Evolutionary conservation across 2,113 vertebrate genomes (phyloP), one percentile per base, ranked within the genome.

Genomic region (Nycticebus coucang): DNA sequence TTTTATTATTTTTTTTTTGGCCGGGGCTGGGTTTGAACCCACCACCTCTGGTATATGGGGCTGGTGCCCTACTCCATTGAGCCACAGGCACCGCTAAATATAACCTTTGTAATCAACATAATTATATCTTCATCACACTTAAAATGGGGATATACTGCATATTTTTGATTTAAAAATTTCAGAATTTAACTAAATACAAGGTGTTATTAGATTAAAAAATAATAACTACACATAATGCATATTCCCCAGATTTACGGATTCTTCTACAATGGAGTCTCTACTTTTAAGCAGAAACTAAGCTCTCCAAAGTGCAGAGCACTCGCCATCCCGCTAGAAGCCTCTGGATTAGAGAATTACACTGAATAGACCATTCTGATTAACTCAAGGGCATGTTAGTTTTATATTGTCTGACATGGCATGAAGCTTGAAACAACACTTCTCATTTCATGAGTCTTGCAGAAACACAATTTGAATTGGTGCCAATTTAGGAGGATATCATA

Each of bases 341-440:
- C 97, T 97, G 87, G 96, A 96, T 95, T 96, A 93, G 57, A 95
- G 97, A 98, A 98, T 98, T 98, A 96, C 75, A 68, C 97, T 97
- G 97, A 98, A 97, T 98, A 98, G 97, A 97, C 97, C 96, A 85
- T 94, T 98, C 96, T 98, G 97, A 97, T 98, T 98, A 98, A 98
- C 98, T 98, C 98, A 97, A 98, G 98, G 98, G 96, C 97, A 96
- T 97, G 98, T 97, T 97, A 97, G 97, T 97, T 98, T 98, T 98
- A 97, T 98, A 96, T 97, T 98, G 97, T 98, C 98, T 98, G 98
- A 98, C 97, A 97, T 97, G 96, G 97, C 96, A 97, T 97, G 97
- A 98, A 98, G 97, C 97, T 99, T 98, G 97, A 98, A 98, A 98
- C 98, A 98, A 98, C 97, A 97, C 98, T 98, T 98, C 98, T 98